Conservation (phyloP, 2,797 vertebrate genomes). For the Macroramphosus scolopax region DNA sequence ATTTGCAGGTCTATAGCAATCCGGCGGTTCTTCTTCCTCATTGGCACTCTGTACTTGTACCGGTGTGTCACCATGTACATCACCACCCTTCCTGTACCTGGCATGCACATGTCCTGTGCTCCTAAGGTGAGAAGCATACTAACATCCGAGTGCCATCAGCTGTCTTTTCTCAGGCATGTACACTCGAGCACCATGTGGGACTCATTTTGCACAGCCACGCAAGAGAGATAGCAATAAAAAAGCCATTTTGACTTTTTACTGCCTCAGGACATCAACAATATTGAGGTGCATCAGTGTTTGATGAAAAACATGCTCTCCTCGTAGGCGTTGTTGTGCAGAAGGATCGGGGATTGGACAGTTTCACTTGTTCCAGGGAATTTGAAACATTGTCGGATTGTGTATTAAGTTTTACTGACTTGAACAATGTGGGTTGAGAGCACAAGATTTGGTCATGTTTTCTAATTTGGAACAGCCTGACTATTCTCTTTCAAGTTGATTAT, state of each 20-base stretch:
- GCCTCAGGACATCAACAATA: constrained; percentile 32
- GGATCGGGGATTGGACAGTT: constrained; percentile 1
- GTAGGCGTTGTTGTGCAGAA: constrained; percentile 12
- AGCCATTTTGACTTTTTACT: constrained; percentile 39
- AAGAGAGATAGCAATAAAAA: constrained; percentile 34
- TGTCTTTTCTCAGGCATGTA: constrained; percentile 16
- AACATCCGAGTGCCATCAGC: constrained; percentile 27
- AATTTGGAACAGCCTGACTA: too few species aligned
- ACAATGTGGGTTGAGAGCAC: background rate
- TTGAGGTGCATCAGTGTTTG: constrained; percentile 36
- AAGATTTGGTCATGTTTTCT: constrained; percentile 1
- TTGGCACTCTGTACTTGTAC: constrained; percentile 96
- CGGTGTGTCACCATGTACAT: constrained; percentile 98
- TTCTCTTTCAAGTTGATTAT: too few species aligned
- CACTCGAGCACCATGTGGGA: constrained; percentile 16
- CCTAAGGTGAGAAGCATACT: constrained; percentile 86
- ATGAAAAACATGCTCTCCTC: constrained; percentile 36
- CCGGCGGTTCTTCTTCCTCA: constrained; percentile 93
- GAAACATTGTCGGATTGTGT: constrained; percentile 2
- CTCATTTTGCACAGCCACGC: constrained; percentile 28
- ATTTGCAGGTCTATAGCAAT: constrained; percentile 88
- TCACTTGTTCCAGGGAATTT: background rate
- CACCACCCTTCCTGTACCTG: constrained; percentile 95
- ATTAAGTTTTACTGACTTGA: background rate
- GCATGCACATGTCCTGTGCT: constrained; percentile 95